Base-by-base conservation (phyloP, 2,888 invertebrate genomes). In the Idaea biselata region DNA sequence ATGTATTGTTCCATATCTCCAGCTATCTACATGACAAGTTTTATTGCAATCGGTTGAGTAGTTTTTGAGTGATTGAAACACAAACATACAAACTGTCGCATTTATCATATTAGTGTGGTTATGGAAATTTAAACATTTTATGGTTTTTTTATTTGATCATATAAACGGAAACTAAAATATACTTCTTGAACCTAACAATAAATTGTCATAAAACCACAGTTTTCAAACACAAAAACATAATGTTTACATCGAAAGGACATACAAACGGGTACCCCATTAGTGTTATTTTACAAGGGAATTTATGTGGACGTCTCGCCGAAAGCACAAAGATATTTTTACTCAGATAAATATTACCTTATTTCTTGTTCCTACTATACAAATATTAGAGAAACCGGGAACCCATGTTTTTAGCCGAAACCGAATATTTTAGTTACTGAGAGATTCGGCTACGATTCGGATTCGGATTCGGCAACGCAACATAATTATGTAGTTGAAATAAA, bases 311-410 rank as follows among this genome's bases (percentile, higher is more conserved):
- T 83, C 78, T 75, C 77, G 73, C 76, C 77, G 73, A 72, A 55
- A 79, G 76, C 81, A 82, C 83, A 85, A 80, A 88, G 82, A 85
- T 83, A 88, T 86, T 90, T 89, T 89, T 89, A 86, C 84, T 85
- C 69, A 71, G 82, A 87, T 86, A 82, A 84, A 88, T 89, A 89
- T 89, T 88, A 84, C 86, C 81, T 83, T 73, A 76, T 75, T 80
- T 75, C 78, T 82, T 72, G 71, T 72, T 66, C 64, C 70, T 72
- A 68, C 65, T 61, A 81, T 80, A 82, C 73, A 60, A 64, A 67
- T 68, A 68, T 67, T 69, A 60, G 66, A 67, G 68, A 58, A 55
- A 53, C 59, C 17, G 67, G 68, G 57, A 55, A 53, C 59, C 17
- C 44, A 11, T 33, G 3, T 25, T 25, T 5, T 5, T 25, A 25